phyloP scores from a whole-genome alignment of 2,888 invertebrate genomes.

The Neria commutata region DNA sequence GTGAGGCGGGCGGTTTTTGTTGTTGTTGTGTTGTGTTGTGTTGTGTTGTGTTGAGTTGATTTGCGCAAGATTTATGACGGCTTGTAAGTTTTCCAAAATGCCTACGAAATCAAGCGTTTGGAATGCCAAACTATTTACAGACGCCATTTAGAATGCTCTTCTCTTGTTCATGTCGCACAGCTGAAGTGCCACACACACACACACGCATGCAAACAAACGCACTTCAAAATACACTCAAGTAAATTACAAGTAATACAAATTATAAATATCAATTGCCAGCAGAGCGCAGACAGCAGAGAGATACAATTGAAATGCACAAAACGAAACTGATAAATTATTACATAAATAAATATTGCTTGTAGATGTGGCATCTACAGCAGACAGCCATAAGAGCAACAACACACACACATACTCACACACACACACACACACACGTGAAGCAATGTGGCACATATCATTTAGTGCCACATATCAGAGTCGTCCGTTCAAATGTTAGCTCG shows the following conservation, averaged over 20 bases:
- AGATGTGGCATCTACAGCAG: background rate
- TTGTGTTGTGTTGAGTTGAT: background rate
- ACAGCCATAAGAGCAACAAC: background rate
- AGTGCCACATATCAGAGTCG: no score
- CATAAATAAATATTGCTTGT: background rate
- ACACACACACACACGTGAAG: slow-evolving; percentile 8
- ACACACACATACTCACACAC: no score
- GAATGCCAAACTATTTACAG: no score
- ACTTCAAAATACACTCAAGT: slow-evolving; percentile 8
- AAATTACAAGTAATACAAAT: slow-evolving; percentile 8
- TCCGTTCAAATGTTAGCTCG: no score
- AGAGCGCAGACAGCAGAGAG: slow-evolving; percentile 5
- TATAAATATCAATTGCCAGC: background rate
- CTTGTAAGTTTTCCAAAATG: slow-evolving; percentile 13
- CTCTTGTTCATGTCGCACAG: background rate
- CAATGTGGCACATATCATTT: no score
- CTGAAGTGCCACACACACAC: no score
- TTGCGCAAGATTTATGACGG: background rate
- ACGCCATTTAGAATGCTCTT: no score
- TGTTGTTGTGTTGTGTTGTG: no score
- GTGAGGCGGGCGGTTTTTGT: no score
- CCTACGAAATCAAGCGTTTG: no score
- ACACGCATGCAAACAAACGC: no score
- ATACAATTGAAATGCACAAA: background rate
- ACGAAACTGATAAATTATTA: slow-evolving; percentile 1